Conservation (phyloP, 2,888 invertebrate species). For the Sarcophaga caerulescens region DNA sequence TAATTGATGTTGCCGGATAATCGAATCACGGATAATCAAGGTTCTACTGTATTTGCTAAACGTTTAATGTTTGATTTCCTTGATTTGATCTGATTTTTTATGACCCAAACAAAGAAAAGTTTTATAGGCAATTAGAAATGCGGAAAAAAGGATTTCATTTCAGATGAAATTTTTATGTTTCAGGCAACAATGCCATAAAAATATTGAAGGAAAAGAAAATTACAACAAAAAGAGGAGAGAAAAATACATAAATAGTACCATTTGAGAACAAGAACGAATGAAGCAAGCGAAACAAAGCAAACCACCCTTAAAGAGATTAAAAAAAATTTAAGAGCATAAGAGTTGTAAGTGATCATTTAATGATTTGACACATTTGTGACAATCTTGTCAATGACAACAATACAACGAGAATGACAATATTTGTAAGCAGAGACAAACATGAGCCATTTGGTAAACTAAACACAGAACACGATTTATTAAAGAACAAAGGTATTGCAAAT, state of each 20-base stretch:
- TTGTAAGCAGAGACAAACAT: neutral
- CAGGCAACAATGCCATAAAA: constrained; percentile 2
- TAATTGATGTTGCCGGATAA: no score
- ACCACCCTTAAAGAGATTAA: neutral
- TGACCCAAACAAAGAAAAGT: constrained; percentile 40
- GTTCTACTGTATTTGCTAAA: no score
- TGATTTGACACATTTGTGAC: constrained; percentile 66
- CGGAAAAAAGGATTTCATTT: constrained; percentile 59
- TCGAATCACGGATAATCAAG: no score
- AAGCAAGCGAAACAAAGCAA: neutral
- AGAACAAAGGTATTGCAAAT: no score
- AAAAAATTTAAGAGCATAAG: neutral
- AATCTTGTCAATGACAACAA: constrained; percentile 43
- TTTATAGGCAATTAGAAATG: constrained; percentile 54
- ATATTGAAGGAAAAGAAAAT: neutral
- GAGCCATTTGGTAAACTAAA: no score
- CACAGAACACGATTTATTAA: no score
- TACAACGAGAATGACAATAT: constrained; percentile 31
- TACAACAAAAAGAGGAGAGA: neutral
- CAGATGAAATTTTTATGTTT: constrained; percentile 47
- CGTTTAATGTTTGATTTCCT: constrained; percentile 4
- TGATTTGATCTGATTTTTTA: constrained; percentile 37
- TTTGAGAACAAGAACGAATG: neutral
- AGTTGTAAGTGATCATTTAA: constrained; percentile 54
- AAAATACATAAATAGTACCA: neutral